Conservation (phyloP, 2,797 vertebrate genomes). For the Trematomus bernacchii region DNA sequence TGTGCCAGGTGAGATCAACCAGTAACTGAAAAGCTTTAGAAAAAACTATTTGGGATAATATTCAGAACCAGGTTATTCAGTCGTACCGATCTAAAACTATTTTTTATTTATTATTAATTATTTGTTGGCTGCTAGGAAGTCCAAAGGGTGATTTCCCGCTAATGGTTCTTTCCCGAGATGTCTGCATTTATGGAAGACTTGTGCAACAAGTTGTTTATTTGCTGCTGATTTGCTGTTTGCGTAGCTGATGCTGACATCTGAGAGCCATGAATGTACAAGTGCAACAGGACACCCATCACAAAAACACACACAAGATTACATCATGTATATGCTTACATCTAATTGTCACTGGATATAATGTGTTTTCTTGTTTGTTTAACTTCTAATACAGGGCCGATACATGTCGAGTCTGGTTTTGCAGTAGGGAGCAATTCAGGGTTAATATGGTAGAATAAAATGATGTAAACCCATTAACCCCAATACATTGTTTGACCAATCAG, state of each 20-base stretch:
- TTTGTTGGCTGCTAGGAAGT: constrained; percentile 18
- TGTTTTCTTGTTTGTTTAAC: background rate
- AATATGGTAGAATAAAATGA: background rate
- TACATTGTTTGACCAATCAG: too few species aligned
- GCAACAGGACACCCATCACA: constrained; percentile 23
- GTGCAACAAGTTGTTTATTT: constrained; percentile 31
- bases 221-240: constrained; percentile 35
- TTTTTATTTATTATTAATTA: background rate
- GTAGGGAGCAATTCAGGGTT: background rate
- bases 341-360: constrained; percentile 1
- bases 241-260: constrained; percentile 22
- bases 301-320: constrained; percentile 19
- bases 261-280: constrained; percentile 3
- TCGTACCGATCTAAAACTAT: constrained; percentile 22
- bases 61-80: constrained; percentile 36
- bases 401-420: background rate
- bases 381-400: background rate
- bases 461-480: background rate
- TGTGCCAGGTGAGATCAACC: constrained; percentile 21
- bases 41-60: constrained; percentile 31
- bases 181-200: constrained; percentile 73
- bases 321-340: background rate
- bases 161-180: constrained; percentile 29
- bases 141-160: constrained; percentile 16
- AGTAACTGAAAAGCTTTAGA: background rate